Evolutionary conservation across 1,140 invertebrate species (phyloP), one percentile per base, ranked within the genome.

Genomic region (Bombus sibiricus): DNA sequence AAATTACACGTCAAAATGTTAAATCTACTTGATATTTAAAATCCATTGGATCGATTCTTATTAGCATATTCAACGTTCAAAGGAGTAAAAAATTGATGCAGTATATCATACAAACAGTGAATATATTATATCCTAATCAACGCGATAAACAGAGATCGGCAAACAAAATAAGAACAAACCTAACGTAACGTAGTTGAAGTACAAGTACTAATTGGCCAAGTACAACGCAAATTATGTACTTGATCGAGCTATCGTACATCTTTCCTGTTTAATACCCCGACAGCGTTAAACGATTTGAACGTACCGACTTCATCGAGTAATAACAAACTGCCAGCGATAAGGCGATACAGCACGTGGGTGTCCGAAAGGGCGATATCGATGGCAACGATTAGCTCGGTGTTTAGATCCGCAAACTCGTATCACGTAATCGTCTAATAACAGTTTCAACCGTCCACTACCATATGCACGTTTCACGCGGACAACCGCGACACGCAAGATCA

Each of bases 341-440:
- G 8, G 6, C 25, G 53, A 34, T 9, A 76, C 34, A 28, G 53
- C 32, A 37, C 5, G 59, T 64, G 39, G 59, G 75, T 64, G 59
- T 78, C 28, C 75, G 34, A 78, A 83, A 68, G 74, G 57, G 37
- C 43, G 62, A 34, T 37, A 69, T 53, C 81, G 72, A 37, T 53
- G 72, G 25, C 34, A 34, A 77, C 73, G 62, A 77, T 69, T 39
- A 47, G 5, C 13, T 37, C 34, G 28, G 6, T 18, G 22, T 32
- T 3, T 13, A 62, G 59, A 62, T 62, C 28, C 3, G 59, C 28
- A 62, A n/a, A 13, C 59, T 62, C 28, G 59, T n/a, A 62, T 57
- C 59, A 78, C 74, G 82, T 78, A 83, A 83, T 32, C 74, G 62
- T 47, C 81, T 75, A 78, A 69, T 83, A 83, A 78, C 66, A 83